phyloP scores from a whole-genome alignment of 2,797 vertebrate species.

The Darevskia nairensis region DNA sequence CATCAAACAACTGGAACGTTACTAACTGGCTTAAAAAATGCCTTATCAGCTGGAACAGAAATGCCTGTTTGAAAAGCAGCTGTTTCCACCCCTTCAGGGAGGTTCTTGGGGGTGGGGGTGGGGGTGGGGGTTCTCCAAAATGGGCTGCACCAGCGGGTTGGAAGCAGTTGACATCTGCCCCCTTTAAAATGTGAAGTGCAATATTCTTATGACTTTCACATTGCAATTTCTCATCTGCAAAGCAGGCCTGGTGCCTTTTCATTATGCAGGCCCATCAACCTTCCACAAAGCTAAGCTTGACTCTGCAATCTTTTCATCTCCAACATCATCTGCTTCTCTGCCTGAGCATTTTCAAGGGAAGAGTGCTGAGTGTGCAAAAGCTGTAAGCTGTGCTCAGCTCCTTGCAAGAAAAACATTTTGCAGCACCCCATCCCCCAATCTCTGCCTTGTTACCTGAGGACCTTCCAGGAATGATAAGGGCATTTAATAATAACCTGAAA shows the following conservation, averaged over 20 bases:
- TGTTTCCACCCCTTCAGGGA: background rate
- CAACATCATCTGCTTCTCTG: background rate
- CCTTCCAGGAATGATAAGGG: background rate
- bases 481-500: conserved; percentile 12
- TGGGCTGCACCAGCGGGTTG: background rate
- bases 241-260: conserved; percentile 3
- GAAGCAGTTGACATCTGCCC: background rate
- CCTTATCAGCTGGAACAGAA: conserved; percentile 17
- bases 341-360: background rate
- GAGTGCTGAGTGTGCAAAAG: background rate
- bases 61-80: background rate
- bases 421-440: background rate
- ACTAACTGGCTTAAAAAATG: conserved; percentile 7
- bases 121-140: conserved; percentile 8
- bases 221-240: conserved; percentile 15
- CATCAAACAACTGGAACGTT: conserved; percentile 24
- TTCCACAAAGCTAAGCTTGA: background rate
- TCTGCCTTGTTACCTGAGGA: conserved; percentile 20
- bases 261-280: background rate
- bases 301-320: background rate
- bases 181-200: conserved; percentile 4
- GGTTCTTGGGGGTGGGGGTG: background rate
- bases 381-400: background rate
- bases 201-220: conserved; percentile 13
- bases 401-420: conserved; percentile 10